Conservation (phyloP, 37 sponge, comb jelly and placozoan species). For the Crambe crambe region DNA sequence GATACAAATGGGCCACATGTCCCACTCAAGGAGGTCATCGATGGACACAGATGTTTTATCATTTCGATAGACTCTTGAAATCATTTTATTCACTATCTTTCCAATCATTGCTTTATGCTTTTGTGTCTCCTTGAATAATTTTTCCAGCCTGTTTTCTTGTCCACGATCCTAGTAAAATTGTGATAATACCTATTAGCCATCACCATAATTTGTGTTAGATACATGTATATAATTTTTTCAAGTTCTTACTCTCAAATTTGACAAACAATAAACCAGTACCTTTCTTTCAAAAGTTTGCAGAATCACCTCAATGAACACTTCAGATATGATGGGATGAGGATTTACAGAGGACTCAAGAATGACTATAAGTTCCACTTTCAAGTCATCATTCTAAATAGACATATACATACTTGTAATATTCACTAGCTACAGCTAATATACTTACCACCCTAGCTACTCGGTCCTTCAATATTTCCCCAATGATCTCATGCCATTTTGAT, state of each 20-base stretch:
- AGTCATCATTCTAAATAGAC: neutral
- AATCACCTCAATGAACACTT: conserved; percentile 7
- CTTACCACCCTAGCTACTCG: neutral
- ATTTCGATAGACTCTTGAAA: conserved; percentile 28
- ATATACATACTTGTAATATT: neutral
- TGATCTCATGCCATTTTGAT: neutral
- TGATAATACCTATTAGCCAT: neutral
- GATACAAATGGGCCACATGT: conserved; percentile 46
- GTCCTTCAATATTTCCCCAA: neutral
- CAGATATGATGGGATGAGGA: conserved; percentile 4
- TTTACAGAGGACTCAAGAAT: neutral
- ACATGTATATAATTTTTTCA: neutral
- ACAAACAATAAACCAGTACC: neutral
- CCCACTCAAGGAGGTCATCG: conserved; percentile 52
- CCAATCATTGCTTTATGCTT: conserved; percentile 13
- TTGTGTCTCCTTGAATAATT: neutral
- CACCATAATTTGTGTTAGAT: conserved; percentile 4
- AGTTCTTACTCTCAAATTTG: neutral
- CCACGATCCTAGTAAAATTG: neutral
- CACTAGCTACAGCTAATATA: neutral
- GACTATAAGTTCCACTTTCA: neutral
- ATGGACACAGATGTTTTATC: conserved; percentile 6
- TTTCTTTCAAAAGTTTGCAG: conserved; percentile 1
- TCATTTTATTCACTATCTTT: conserved; percentile 6
- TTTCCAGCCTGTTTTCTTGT: neutral